Evolutionary conservation across 2,888 invertebrate species (phyloP), one percentile per base, ranked within the genome.

Genomic region (Rhagonycha fulva): DNA sequence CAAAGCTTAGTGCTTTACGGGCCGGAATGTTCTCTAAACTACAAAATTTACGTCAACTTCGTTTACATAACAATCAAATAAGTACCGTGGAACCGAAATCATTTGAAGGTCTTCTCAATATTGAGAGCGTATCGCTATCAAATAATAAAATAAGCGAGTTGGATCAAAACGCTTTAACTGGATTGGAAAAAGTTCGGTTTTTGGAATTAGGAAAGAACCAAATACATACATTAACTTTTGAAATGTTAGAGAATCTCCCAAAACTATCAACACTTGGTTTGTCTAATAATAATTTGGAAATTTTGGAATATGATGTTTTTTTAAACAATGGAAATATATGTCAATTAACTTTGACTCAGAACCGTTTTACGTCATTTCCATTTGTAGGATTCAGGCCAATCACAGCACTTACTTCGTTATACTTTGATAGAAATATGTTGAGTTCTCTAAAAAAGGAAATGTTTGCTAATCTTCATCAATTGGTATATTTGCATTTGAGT

Each of bases 191-290:
- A 5, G 28, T 77, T 3, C 62, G 69, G n/a, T 69, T 70, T 67
- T 67, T 77, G 26, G 70, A 75, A 19, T 9, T 77, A 14, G 75
- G 77, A 11, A 26, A 70, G 2, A 77, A 77, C 24, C 24, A 47
- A 28, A 19, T 74, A 7, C 32, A 66, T 19, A 32, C 47, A 60
- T 11, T 74, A 28, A 61, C 12, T 9, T 9, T 14, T 5, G 19
- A 74, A 47, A 60, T 24, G 1, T 30, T 74, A 0, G 11, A 32
- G 10, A 19, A 23, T 1, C 12, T 74, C 24, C 4, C 26, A 66
- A 14, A 11, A 14, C 28, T 74, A 0, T 9, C 70, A 9, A 62
- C 32, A 2, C 32, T 74, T 14, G 66, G 23, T 9, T 14, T 74
- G 11, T 60, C 47, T 3, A 61, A 14, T 14, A 74, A 74, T 32